Evolutionary conservation across 2,888 invertebrate species (phyloP), one percentile per base, ranked within the genome.

Genomic region (Tortricodes alternella): DNA sequence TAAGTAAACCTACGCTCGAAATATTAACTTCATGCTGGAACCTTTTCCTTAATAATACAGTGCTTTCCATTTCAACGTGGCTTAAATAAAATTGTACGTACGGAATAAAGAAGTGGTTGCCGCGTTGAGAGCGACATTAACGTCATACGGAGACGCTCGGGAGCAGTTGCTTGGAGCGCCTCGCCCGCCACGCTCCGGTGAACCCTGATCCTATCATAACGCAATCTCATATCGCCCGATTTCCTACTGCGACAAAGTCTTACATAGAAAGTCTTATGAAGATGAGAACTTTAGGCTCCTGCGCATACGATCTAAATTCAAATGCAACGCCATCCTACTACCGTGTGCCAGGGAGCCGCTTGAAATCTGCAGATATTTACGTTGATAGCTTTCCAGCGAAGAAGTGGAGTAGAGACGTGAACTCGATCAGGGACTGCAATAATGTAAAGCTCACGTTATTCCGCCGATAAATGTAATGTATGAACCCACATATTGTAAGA

Each of bases 161-260:
- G 71, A 76, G 73, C 62, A 63, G 70, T 71, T 62, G 65, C 71
- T 76, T 64, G 70, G 65, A 76, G 74, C 76, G 71, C 68, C 70
- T 66, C 70, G 70, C 70, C 70, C 72, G 68, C 70, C 75, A 80
- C 79, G 89, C 89, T 84, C 74, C 80, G 73, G 58, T 81, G 87
- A 83, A 80, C 80, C 76, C 89, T 81, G 88, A 90, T 90, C 89
- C 89, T 85, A 89, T 89, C 89, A 89, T 88, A 90, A 86, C 85
- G 88, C 85, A 88, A 88, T 89, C 81, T 84, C 82, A 87, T 86
- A 83, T 81, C 78, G 73, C 66, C 64, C 64, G 61, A 59, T 60
- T 56, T 35, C 51, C 43, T 65, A 74, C 59, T 67, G 35, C 60
- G 74, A 81, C 67, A 84, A 60, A 53, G 82, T 82, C 65, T 70